These are phyloP conservation scores for Oostethus manadensis DNA, from an alignment of 2,113 vertebrate genomes.

Conservation along the genomic window DNA sequence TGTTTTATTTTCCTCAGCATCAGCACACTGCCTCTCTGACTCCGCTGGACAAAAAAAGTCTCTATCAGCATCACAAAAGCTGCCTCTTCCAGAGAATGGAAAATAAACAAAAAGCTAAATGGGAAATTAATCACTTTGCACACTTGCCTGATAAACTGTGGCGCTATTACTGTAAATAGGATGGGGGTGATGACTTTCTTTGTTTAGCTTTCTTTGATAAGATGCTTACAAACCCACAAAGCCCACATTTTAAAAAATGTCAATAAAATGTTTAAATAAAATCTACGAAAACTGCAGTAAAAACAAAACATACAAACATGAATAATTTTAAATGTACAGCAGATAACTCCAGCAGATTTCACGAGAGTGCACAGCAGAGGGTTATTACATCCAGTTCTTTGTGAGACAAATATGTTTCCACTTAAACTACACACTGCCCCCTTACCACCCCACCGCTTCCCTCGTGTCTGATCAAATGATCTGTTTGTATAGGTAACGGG, in stretches of 20 bases:
- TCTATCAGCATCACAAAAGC: slow-evolving; percentile 41
- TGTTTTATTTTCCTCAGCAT: too few species aligned
- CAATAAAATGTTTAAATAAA: too few species aligned
- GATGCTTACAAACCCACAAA: too few species aligned
- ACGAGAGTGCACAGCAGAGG: slow-evolving; percentile 29
- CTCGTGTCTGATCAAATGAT: slow-evolving; percentile 22
- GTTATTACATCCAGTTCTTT: slow-evolving; percentile 37
- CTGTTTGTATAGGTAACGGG: slow-evolving; percentile 3
- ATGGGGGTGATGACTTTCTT: too few species aligned
- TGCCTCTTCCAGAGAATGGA: slow-evolving; percentile 27
- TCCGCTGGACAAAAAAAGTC: slow-evolving; percentile 47
- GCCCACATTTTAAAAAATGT: too few species aligned
- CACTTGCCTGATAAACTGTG: too few species aligned
- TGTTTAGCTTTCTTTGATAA: too few species aligned
- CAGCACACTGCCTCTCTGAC: slow-evolving; percentile 39
- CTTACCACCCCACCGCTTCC: slow-evolving; percentile 1
- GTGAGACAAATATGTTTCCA: slow-evolving; percentile 52
- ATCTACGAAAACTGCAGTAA: too few species aligned
- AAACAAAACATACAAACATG: too few species aligned
- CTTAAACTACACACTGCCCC: slow-evolving; percentile 30
- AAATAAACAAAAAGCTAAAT: slow-evolving; percentile 38
- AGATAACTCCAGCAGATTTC: slow-evolving; percentile 34
- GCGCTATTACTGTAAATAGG: too few species aligned
- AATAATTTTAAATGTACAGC: too few species aligned
- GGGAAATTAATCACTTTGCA: slow-evolving; percentile 12